Evolutionary conservation across 2,113 vertebrate species (phyloP).

Genomic region (Syngnathus scovelli): DNA sequence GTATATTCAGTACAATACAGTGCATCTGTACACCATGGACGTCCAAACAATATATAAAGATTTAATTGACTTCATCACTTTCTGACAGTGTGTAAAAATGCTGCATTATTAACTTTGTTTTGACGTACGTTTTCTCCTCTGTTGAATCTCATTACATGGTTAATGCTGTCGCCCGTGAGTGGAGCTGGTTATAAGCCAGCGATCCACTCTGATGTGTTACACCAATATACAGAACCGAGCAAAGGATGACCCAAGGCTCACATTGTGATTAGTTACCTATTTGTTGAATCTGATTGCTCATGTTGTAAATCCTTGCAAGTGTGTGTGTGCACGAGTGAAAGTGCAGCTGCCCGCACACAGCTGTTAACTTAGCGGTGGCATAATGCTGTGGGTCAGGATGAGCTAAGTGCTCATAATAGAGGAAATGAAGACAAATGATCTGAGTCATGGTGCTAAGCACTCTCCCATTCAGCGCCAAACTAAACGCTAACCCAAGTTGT

Average conservation of each 20-base stretch:
- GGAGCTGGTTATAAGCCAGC: background rate
- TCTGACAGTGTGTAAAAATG: background rate
- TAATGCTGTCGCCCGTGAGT: background rate
- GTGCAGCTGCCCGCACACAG: slow-evolving; percentile 25
- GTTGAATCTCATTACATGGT: background rate
- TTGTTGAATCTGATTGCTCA: slow-evolving; percentile 1
- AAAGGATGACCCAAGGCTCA: background rate
- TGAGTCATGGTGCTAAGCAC: slow-evolving; percentile 48
- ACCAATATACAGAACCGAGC: background rate
- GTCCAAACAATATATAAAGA: background rate
- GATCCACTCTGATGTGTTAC: background rate
- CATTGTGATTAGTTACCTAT: background rate
- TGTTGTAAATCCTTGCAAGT: slow-evolving; percentile 7
- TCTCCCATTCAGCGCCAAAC: slow-evolving; percentile 43
- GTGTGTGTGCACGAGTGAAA: slow-evolving; percentile 4
- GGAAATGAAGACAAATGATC: slow-evolving; percentile 69
- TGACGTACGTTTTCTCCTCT: background rate
- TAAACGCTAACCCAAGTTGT: slow-evolving; percentile 21
- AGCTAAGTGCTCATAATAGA: slow-evolving; percentile 49
- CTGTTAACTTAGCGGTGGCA: slow-evolving; percentile 30
- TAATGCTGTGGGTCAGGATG: slow-evolving; percentile 45
- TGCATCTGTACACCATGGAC: background rate
- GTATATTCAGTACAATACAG: background rate
- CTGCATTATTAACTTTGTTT: background rate
- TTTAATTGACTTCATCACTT: background rate